Percentiles rank a stretch among this genome's conserved stretches.
These are phyloP conservation scores for Drosophila chauvacae DNA, from an alignment of 1,140 invertebrate species.

Conservation along the genomic window DNA sequence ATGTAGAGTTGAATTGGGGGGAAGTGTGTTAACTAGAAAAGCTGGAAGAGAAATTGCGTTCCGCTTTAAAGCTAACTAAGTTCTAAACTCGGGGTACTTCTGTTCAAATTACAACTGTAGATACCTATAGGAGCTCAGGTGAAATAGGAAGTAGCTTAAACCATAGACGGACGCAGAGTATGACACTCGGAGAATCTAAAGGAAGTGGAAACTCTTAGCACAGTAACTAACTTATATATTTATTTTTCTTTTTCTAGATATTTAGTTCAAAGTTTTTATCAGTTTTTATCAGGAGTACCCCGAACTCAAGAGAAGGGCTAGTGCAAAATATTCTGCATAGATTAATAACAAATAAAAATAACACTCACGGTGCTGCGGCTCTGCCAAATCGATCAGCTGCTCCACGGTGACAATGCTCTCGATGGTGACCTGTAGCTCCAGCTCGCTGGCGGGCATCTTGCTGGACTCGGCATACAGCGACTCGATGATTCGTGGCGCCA, in stretches of 20 bases:
- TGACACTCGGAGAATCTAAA: too few relatives aligned
- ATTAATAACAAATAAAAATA: not conserved
- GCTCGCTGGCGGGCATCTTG: constrained; percentile 86
- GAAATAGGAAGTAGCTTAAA: too few relatives aligned
- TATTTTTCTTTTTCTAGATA: too few relatives aligned
- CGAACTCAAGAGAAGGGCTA: not conserved
- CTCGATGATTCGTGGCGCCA: constrained; percentile 91
- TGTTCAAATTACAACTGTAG: not conserved
- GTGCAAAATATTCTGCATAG: not conserved
- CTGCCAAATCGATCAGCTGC: constrained; percentile 89
- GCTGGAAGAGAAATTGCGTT: not conserved
- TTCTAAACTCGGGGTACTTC: constrained; percentile 18
- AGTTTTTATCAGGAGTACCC: constrained; percentile 20
- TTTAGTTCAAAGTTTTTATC: not conserved
- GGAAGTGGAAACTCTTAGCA: too few relatives aligned
- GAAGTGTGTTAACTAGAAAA: constrained; percentile 18
- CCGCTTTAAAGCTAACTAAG: constrained; percentile 17
- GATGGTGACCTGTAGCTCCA: constrained; percentile 88
- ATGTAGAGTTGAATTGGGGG: not conserved
- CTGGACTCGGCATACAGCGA: constrained; percentile 88
- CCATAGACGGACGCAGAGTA: too few relatives aligned
- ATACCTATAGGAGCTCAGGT: not conserved
- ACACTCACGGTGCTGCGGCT: constrained; percentile 91
- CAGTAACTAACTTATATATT: too few relatives aligned
- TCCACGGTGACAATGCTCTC: constrained; percentile 90